Evolutionary conservation across 2,888 invertebrate species (phyloP).

Genomic region (Drosophila pseudotalamancana): DNA sequence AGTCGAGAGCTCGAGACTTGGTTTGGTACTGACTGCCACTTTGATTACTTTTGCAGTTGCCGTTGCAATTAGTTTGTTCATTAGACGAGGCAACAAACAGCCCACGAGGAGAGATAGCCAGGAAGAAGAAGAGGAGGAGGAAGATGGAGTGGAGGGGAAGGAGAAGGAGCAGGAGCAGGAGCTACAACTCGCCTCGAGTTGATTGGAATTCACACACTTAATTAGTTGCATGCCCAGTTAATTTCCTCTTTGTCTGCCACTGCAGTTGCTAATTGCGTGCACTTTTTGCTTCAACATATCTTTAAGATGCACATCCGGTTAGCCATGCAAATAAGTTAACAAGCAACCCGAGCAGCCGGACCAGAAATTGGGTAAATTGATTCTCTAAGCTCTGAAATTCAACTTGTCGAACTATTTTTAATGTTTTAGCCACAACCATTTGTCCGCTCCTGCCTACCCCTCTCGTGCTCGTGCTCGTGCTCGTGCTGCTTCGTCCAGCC

Average conservation of each 20-base stretch:
- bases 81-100: slow-evolving; percentile 65
- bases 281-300: slow-evolving; percentile 45
- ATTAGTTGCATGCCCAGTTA: slow-evolving; percentile 66
- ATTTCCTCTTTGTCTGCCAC: slow-evolving; percentile 46
- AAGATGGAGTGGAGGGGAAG: no score
- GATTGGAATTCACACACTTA: slow-evolving; percentile 78
- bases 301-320: slow-evolving; percentile 46
- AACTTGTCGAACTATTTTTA: slow-evolving; percentile 15
- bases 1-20: slow-evolving; percentile 7
- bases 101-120: slow-evolving; percentile 38
- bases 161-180: no score
- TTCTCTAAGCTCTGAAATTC: slow-evolving; percentile 26
- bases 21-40: slow-evolving; percentile 53
- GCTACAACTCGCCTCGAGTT: slow-evolving; percentile 33
- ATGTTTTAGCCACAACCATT: slow-evolving; percentile 40
- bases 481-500: not conserved
- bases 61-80: slow-evolving; percentile 80
- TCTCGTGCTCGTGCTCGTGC: no score
- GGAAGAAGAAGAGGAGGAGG: slow-evolving; percentile 1
- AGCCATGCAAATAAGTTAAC: slow-evolving; percentile 56
- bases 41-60: slow-evolving; percentile 72
- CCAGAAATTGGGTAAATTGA: slow-evolving; percentile 40
- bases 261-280: slow-evolving; percentile 45
- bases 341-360: slow-evolving; percentile 3
- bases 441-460: no score